Evolutionary conservation across 2,797 vertebrate species (phyloP).

Genomic region (Lacerta agilis): DNA sequence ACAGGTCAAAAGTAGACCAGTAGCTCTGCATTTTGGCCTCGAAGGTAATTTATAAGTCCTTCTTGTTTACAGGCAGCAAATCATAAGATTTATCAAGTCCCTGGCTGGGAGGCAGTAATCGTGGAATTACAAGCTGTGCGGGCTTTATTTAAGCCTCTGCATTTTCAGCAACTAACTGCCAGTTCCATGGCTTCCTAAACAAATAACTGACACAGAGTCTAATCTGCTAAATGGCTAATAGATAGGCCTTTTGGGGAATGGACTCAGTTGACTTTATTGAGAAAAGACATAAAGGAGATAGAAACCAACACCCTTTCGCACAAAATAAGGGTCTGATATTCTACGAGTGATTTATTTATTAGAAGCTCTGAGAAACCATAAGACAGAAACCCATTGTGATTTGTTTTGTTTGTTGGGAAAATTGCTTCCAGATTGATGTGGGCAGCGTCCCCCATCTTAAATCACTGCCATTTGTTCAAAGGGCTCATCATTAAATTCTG

Average conservation of each 20-base stretch:
- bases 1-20: too few species aligned
- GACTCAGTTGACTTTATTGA: slow-evolving; percentile 74
- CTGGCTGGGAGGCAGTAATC: not conserved
- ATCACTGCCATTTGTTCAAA: slow-evolving; percentile 60
- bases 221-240: slow-evolving; percentile 68
- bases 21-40: too few species aligned
- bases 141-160: slow-evolving; percentile 39
- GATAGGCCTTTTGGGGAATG: slow-evolving; percentile 68
- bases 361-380: slow-evolving; percentile 38
- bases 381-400: not conserved
- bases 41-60: too few species aligned
- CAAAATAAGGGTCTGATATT: slow-evolving; percentile 50
- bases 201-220: slow-evolving; percentile 69
- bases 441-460: slow-evolving; percentile 41
- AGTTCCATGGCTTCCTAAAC: slow-evolving; percentile 63
- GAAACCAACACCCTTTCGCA: slow-evolving; percentile 64
- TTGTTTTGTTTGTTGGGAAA: slow-evolving; percentile 34
- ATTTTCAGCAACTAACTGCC: slow-evolving; percentile 51
- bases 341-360: not conserved
- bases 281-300: slow-evolving; percentile 73
- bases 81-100: not conserved
- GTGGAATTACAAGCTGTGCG: not conserved
- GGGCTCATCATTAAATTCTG: slow-evolving; percentile 58
- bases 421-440: slow-evolving; percentile 42
- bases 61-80: not conserved